Conservation (phyloP, 2,888 invertebrate species). For the Drosophila parthenogenetica region DNA sequence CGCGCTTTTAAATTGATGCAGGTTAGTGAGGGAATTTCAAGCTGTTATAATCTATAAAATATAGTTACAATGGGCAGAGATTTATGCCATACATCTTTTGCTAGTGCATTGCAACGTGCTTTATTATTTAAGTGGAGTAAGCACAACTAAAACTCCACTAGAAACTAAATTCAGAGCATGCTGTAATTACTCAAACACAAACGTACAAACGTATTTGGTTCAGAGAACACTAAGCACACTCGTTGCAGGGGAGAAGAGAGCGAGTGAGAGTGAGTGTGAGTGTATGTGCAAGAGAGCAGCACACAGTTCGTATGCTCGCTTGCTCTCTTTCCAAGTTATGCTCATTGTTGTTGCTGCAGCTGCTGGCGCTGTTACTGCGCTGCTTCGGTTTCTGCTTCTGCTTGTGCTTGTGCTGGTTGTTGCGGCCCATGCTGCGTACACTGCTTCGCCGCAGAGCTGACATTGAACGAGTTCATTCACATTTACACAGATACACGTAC, state of each 20-base stretch:
- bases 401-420: conserved; percentile 39
- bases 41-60: conserved; percentile 13
- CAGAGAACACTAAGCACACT: conserved; percentile 20
- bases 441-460: conserved; percentile 75
- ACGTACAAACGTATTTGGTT: conserved; percentile 5
- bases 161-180: background rate
- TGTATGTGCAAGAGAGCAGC: conserved; percentile 23
- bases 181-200: conserved; percentile 10
- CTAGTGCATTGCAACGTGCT: background rate
- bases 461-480: conserved; percentile 86
- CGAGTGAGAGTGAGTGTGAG: conserved; percentile 1
- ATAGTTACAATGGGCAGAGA: background rate
- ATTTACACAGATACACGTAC: conserved; percentile 71
- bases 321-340: conserved; percentile 40
- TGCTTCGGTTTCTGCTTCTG: conserved; percentile 17
- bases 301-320: conserved; percentile 1
- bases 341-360: conserved; percentile 47
- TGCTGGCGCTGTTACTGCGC: conserved; percentile 18
- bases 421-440: conserved; percentile 73
- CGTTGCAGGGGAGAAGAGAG: conserved; percentile 35
- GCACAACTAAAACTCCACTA: conserved; percentile 13
- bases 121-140: background rate
- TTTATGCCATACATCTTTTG: background rate
- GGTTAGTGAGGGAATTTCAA: conserved; percentile 52
- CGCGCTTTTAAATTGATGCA: conserved; percentile 65